Conservation (phyloP, 2,113 vertebrate genomes). For the Rhombomys opimus region DNA sequence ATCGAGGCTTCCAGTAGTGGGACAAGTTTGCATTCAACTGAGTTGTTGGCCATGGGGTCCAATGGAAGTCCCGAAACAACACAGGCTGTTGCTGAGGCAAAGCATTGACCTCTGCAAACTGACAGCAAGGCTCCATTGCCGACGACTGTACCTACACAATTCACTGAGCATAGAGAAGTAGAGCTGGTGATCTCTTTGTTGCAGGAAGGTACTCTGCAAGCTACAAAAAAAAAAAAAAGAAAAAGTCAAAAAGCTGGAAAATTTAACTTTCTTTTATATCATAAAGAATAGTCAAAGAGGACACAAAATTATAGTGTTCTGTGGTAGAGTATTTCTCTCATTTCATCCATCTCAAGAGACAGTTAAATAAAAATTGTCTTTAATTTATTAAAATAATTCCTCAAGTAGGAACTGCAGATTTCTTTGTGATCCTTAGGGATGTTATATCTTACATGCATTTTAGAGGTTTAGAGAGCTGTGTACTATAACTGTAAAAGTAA, state of each 20-base stretch:
- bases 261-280: neutral
- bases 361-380: constrained; percentile 36
- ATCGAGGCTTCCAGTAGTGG: neutral
- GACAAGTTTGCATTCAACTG: neutral
- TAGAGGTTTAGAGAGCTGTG: neutral
- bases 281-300: neutral
- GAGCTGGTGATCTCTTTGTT: too few relatives aligned
- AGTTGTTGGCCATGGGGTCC: neutral
- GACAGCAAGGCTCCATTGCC: neutral
- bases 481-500: neutral
- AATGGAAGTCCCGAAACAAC: neutral
- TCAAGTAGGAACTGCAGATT: constrained; percentile 30
- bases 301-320: neutral
- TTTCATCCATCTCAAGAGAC: neutral
- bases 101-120: neutral
- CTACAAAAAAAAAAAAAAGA: too few relatives aligned
- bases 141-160: too few relatives aligned
- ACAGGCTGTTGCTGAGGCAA: neutral
- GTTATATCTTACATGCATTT: neutral
- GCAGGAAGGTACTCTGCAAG: too few relatives aligned
- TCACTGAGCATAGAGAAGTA: neutral
- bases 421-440: neutral
- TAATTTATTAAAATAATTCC: constrained; percentile 26
- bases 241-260: neutral
- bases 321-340: neutral